Conservation (phyloP, 2,113 vertebrate species). For the Machaerirhynchus nigripectus region DNA sequence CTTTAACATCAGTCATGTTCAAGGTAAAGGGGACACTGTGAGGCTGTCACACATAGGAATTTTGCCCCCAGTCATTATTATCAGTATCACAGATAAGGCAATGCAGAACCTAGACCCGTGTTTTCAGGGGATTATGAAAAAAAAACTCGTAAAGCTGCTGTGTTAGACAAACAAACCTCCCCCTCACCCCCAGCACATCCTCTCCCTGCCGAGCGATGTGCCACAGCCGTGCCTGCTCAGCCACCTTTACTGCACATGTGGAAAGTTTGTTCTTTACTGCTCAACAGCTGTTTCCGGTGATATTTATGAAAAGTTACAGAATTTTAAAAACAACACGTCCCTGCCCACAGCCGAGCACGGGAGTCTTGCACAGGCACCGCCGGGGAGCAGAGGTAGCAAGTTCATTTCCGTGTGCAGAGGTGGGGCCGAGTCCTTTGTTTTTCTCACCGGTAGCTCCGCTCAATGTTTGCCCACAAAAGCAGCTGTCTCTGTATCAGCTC, state of each 20-base stretch:
- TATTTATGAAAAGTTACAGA: neutral
- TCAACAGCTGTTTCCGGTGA: slow-evolving; percentile 40
- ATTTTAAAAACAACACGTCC: neutral
- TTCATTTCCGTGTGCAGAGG: slow-evolving; percentile 1
- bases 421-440: neutral
- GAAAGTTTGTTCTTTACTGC: neutral
- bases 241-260: neutral
- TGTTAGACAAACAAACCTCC: neutral
- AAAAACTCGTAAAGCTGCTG: neutral
- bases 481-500: neutral
- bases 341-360: neutral
- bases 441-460: neutral
- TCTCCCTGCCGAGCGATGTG: neutral
- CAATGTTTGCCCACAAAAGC: neutral
- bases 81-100: neutral
- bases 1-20: neutral
- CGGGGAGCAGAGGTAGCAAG: neutral
- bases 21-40: neutral
- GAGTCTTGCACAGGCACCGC: neutral
- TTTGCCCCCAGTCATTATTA: neutral
- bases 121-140: neutral
- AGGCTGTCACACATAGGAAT: neutral
- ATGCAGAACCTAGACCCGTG: neutral
- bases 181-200: neutral
- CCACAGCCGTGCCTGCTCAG: neutral